Conservation (phyloP, 1,140 invertebrate genomes). For the Drosophila azteca region DNA sequence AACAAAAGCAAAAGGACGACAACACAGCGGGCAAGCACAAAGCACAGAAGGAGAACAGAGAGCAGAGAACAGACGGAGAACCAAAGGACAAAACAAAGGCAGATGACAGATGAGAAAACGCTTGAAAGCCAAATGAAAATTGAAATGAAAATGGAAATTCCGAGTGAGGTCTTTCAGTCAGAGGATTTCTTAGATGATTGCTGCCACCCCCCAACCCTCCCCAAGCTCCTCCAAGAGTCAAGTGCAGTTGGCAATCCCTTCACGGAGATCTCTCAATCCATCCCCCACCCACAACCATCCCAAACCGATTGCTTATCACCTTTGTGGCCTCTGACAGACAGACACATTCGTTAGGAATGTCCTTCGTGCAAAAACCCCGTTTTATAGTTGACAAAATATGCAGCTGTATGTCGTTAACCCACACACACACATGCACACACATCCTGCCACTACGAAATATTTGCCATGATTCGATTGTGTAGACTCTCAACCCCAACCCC, state of each 20-base stretch:
- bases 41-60: background rate
- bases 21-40: background rate
- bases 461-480: slow-evolving; percentile 79
- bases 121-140: slow-evolving; percentile 4
- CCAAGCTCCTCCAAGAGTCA: slow-evolving; percentile 11
- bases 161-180: slow-evolving; percentile 9
- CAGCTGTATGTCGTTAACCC: slow-evolving; percentile 73
- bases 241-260: slow-evolving; percentile 2
- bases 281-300: background rate
- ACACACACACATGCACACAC: slow-evolving; percentile 7
- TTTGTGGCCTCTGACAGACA: slow-evolving; percentile 44
- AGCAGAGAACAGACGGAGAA: background rate
- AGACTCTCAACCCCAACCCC: slow-evolving; percentile 26
- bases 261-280: background rate
- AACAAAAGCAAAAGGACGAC: slow-evolving; percentile 16
- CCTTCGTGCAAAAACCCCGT: slow-evolving; percentile 21
- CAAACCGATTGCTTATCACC: slow-evolving; percentile 70
- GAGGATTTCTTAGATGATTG: slow-evolving; percentile 47
- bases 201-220: too few relatives aligned
- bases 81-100: slow-evolving; percentile 5
- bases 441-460: slow-evolving; percentile 49
- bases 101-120: background rate
- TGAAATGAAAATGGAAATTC: slow-evolving; percentile 4
- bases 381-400: slow-evolving; percentile 76
- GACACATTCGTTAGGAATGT: slow-evolving; percentile 53